Conservation (phyloP, 2,797 vertebrate genomes). For the Bradypodion ventrale region DNA sequence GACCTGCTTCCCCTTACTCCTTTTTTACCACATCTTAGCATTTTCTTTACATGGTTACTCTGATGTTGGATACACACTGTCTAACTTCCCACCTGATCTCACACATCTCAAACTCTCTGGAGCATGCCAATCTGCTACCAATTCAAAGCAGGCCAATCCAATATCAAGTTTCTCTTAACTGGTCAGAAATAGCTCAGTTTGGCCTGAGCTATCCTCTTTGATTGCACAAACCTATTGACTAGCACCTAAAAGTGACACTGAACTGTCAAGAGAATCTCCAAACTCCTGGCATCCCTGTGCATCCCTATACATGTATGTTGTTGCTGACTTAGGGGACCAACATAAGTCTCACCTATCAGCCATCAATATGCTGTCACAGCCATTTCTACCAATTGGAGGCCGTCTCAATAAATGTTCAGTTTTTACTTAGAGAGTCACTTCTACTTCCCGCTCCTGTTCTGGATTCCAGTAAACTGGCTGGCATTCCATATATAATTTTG, state of each 20-base stretch:
- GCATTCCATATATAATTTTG: constrained; percentile 25
- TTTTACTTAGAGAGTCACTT: constrained; percentile 1
- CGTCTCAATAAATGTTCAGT: constrained; percentile 17
- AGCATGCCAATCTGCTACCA: no score
- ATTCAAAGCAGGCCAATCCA: no score
- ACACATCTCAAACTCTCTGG: no score
- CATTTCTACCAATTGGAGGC: neutral
- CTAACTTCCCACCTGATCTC: no score
- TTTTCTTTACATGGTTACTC: no score
- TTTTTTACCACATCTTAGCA: no score
- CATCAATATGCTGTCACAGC: neutral
- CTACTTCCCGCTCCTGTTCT: neutral
- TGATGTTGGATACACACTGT: no score
- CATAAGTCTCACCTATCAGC: neutral
- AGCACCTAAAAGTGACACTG: neutral
- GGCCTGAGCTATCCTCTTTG: no score
- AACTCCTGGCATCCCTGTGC: neutral
- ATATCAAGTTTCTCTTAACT: no score
- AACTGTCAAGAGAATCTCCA: neutral
- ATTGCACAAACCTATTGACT: neutral
- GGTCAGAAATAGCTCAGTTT: no score
- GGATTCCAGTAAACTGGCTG: constrained; percentile 36
- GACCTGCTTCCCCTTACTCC: no score
- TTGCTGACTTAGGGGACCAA: neutral
- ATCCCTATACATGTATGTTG: neutral